Evolutionary conservation across 2,888 invertebrate genomes (phyloP), one percentile per base, ranked within the genome.

Genomic region (Plagodis dolabraria): DNA sequence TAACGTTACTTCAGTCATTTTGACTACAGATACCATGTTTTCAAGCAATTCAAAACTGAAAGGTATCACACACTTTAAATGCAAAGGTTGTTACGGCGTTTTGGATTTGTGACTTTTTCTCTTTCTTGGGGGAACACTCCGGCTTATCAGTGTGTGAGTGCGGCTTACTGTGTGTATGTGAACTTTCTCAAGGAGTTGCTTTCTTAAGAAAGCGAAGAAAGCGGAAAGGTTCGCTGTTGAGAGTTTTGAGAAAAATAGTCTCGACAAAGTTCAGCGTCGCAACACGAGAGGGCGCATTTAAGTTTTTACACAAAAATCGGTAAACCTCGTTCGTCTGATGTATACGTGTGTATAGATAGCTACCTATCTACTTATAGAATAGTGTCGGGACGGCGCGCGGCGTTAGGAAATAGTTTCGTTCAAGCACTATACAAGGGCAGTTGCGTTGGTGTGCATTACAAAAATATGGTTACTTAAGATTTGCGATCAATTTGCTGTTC

Each of bases 181-280:
- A 85, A 86, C 83, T 89, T 91, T 92, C 91, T 92, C 88, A 79
- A 83, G 85, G 80, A 82, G 82, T 83, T 69, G 76, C 79, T 88
- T 92, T 90, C 90, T 89, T 91, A 92, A 88, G 88, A 90, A 92
- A 76, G 83, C 82, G 87, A 91, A 92, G 90, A 91, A 92, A 89
- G 74, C 80, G 82, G 84, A 89, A 92, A 90, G 89, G 90, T 87
- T 90, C 82, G 79, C 85, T 85, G 86, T 92, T 83, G 85, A 86
- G 74, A 77, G 83, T 89, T 89, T 88, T 80, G 83, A 83, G 86
- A 90, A 92, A 92, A 91, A 91, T 87, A 77, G 69, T 65, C 61
- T 71, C 82, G 66, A 81, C 62, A 67, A 64, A 74, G 85, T 92
- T 88, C 88, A 40, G 11, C 54, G 68, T 57, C 33, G 34, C 53